Conservation (phyloP, 2,888 invertebrate species). For the Cephus runcator region DNA sequence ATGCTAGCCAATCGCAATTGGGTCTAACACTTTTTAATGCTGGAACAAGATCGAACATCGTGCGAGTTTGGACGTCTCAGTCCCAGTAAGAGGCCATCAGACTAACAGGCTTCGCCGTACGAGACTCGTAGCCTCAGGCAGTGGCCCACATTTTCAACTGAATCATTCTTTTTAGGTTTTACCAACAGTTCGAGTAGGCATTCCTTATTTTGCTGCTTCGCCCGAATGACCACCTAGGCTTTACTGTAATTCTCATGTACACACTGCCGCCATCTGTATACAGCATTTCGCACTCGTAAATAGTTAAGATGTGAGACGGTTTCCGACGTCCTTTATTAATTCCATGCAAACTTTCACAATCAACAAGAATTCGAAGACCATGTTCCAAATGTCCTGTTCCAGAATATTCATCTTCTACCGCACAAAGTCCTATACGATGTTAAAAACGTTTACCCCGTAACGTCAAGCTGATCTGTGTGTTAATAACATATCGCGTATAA, state of each 20-base stretch:
- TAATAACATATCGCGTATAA: not conserved
- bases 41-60: not conserved
- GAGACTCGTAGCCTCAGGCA: slow-evolving; percentile 4
- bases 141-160: slow-evolving; percentile 7
- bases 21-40: not conserved
- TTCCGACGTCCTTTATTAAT: not conserved
- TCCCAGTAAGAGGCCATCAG: not conserved
- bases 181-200: not conserved
- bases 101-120: not conserved
- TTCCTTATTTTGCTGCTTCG: slow-evolving; percentile 2
- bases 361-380: not conserved
- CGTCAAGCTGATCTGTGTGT: not conserved
- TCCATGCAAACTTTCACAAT: not conserved
- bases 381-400: not conserved
- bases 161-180: slow-evolving; percentile 11
- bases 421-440: not conserved
- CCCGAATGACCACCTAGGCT: slow-evolving; percentile 1
- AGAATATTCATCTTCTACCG: not conserved
- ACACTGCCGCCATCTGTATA: not conserved
- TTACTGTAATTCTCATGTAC: not conserved
- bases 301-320: not conserved
- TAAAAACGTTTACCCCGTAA: not conserved
- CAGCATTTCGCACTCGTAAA: not conserved
- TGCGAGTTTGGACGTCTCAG: not conserved
- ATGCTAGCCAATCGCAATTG: not conserved